Conservation (phyloP, 2,797 vertebrate species). For the Ataeniobius toweri region DNA sequence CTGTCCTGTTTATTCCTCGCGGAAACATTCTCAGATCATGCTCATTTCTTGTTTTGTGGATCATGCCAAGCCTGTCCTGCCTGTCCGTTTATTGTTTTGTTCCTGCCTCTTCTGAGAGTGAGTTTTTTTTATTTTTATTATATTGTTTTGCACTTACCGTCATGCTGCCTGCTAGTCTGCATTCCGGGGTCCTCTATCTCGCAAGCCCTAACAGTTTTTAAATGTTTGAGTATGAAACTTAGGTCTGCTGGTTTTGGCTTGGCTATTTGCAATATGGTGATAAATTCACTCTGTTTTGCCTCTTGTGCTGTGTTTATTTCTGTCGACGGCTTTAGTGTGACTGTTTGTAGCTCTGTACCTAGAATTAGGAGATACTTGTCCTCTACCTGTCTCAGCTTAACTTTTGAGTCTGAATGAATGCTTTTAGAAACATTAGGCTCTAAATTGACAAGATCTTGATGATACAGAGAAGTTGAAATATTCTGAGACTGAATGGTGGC, state of each 20-base stretch:
- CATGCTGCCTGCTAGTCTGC: too few relatives aligned
- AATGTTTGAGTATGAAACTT: conserved; percentile 18
- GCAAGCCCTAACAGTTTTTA: not conserved
- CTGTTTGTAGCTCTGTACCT: conserved; percentile 30
- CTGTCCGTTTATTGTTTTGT: too few relatives aligned
- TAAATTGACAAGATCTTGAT: conserved; percentile 17
- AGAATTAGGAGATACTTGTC: conserved; percentile 20
- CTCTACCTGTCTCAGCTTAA: conserved; percentile 29
- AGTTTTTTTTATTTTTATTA: too few relatives aligned
- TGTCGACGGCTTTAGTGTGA: not conserved
- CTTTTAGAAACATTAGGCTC: conserved; percentile 9
- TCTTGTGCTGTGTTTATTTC: conserved; percentile 13
- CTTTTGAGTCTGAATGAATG: conserved; percentile 4
- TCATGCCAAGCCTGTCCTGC: too few relatives aligned
- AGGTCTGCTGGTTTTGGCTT: conserved; percentile 23
- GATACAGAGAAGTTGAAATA: conserved; percentile 23
- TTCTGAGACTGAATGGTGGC: conserved; percentile 38
- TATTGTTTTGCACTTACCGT: too few relatives aligned
- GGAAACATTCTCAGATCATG: too few relatives aligned
- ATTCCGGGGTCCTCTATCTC: too few relatives aligned
- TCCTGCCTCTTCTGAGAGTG: too few relatives aligned
- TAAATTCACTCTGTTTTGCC: conserved; percentile 16
- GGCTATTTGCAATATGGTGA: not conserved
- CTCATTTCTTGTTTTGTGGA: too few relatives aligned
- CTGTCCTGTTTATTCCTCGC: too few relatives aligned